Percentiles rank a stretch among this genome's conserved stretches.
Conservation (phyloP, 2,888 invertebrate species). For the Parnassius smintheus region DNA sequence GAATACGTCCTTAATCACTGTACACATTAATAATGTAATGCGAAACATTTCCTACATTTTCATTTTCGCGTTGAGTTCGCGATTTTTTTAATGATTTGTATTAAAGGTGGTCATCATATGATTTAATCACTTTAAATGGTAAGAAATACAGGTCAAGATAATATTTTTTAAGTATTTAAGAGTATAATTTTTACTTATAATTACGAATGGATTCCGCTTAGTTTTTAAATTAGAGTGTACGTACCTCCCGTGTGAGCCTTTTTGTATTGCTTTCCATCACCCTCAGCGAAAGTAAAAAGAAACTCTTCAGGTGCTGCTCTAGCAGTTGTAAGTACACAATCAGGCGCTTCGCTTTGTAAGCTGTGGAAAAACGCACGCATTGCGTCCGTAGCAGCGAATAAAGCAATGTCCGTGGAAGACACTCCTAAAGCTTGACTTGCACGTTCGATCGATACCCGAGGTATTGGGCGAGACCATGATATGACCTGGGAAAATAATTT, state of each 20-base stretch:
- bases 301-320: conserved; percentile 82
- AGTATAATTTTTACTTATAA: no score
- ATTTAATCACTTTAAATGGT: no score
- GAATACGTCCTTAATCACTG: no score
- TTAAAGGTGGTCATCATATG: no score
- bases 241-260: conserved; percentile 79
- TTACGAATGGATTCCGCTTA: no score
- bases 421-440: conserved; percentile 82
- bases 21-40: no score
- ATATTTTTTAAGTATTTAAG: no score
- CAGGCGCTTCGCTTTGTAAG: conserved; percentile 75
- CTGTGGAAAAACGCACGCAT: conserved; percentile 83
- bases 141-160: no score
- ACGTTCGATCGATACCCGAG: conserved; percentile 77
- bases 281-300: conserved; percentile 74
- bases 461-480: conserved; percentile 85
- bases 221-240: background rate
- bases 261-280: conserved; percentile 69
- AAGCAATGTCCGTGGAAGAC: conserved; percentile 83
- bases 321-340: conserved; percentile 83
- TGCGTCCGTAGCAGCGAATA: conserved; percentile 83
- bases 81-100: no score
- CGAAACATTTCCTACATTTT: no score
- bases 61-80: no score
- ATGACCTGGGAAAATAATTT: conserved; percentile 65